These are phyloP conservation scores for Bicyclus anynana DNA, from an alignment of 1,140 invertebrate genomes.

Conservation along the genomic window DNA sequence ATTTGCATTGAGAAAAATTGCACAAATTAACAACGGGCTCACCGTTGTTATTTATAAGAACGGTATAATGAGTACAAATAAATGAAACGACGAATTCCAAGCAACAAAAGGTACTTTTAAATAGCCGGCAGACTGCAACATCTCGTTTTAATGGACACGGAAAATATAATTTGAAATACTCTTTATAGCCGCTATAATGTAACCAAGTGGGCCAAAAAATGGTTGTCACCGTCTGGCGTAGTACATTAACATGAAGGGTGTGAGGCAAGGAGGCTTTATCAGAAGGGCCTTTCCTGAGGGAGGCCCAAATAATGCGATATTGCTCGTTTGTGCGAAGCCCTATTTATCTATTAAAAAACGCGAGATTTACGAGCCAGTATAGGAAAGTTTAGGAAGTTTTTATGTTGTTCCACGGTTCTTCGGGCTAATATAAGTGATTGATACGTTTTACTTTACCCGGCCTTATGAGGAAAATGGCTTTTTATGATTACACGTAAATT, in stretches of 20 bases:
- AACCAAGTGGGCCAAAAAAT: conserved; percentile 76
- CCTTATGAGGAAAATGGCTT: neutral
- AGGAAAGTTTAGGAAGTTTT: conserved; percentile 69
- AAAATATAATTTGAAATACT: conserved; percentile 75
- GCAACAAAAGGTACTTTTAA: conserved; percentile 35
- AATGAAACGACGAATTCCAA: conserved; percentile 13
- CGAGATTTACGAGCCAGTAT: conserved; percentile 67
- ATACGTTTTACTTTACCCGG: conserved; percentile 53
- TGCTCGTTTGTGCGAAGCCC: conserved; percentile 73
- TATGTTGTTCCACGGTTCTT: conserved; percentile 60
- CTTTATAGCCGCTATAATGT: conserved; percentile 72
- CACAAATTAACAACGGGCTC: conserved; percentile 32
- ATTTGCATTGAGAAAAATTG: conserved; percentile 38
- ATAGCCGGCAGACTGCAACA: conserved; percentile 47
- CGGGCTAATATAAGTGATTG: conserved; percentile 62
- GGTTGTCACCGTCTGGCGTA: conserved; percentile 73
- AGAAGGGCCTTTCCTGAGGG: conserved; percentile 74
- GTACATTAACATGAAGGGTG: conserved; percentile 75
- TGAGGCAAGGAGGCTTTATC: conserved; percentile 72
- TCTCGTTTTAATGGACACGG: conserved; percentile 69
- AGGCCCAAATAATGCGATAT: conserved; percentile 75
- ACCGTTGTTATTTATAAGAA: conserved; percentile 21
- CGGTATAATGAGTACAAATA: conserved; percentile 22
- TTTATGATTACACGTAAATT: neutral
- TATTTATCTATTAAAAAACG: conserved; percentile 77